These are phyloP conservation scores for Thalassophryne amazonica DNA, from an alignment of 2,797 vertebrate genomes.

Conservation along the genomic window DNA sequence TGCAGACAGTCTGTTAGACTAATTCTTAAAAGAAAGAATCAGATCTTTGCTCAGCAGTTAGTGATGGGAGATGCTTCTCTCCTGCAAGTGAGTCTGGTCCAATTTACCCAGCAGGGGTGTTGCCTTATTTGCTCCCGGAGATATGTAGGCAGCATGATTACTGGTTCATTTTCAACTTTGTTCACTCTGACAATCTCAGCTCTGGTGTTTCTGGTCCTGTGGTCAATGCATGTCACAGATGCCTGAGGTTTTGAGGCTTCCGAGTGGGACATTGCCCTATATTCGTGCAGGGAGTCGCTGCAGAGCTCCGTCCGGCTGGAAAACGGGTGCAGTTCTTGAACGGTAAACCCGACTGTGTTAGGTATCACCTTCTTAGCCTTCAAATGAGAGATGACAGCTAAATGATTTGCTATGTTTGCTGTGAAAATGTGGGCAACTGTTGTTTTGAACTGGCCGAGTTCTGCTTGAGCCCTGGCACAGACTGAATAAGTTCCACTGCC, in stretches of 20 bases:
- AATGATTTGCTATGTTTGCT: too few relatives aligned
- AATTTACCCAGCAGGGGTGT: too few relatives aligned
- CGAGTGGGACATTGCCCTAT: slow-evolving; percentile 52
- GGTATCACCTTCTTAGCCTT: background rate
- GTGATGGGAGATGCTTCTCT: too few relatives aligned
- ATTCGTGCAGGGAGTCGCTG: slow-evolving; percentile 69
- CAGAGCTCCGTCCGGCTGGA: slow-evolving; percentile 24
- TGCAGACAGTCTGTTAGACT: too few relatives aligned
- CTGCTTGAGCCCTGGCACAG: slow-evolving; percentile 3
- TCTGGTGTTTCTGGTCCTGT: slow-evolving; percentile 56
- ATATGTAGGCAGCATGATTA: too few relatives aligned
- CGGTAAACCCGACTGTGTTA: slow-evolving; percentile 23
- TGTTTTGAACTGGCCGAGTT: slow-evolving; percentile 15
- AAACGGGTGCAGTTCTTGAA: slow-evolving; percentile 17
- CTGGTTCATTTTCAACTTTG: slow-evolving; percentile 38
- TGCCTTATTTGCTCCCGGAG: too few relatives aligned
- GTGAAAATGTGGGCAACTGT: too few relatives aligned
- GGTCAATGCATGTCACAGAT: slow-evolving; percentile 63
- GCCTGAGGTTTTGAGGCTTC: slow-evolving; percentile 72
- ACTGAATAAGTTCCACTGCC: slow-evolving; percentile 23
- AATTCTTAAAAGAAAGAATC: too few relatives aligned
- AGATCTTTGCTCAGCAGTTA: too few relatives aligned
- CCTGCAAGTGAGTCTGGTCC: too few relatives aligned
- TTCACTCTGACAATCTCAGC: slow-evolving; percentile 61
- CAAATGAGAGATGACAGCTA: too few relatives aligned